Evolutionary conservation across 2,113 vertebrate species (phyloP).

Genomic region (Nanorana parkeri): DNA sequence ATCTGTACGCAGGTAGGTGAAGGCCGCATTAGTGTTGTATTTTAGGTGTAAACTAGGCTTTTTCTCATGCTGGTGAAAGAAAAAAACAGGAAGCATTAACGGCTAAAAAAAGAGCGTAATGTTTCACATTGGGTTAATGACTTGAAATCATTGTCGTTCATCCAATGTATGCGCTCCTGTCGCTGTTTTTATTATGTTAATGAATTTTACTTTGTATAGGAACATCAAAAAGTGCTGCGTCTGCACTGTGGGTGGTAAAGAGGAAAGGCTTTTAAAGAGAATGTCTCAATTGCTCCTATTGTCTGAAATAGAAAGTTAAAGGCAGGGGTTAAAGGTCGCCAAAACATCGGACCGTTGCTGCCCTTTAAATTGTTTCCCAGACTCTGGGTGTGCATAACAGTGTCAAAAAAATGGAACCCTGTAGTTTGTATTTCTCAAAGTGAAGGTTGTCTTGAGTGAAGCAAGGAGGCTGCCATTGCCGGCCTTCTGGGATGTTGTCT

Average conservation of each 20-base stretch:
- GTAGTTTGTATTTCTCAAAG: too few relatives aligned
- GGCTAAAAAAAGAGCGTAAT: background rate
- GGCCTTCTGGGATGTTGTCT: too few relatives aligned
- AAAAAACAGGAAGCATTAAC: background rate
- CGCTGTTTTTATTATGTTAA: background rate
- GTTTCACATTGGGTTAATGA: background rate
- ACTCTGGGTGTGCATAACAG: too few relatives aligned
- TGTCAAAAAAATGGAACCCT: too few relatives aligned
- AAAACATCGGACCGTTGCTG: too few relatives aligned
- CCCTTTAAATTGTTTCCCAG: too few relatives aligned
- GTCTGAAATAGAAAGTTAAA: too few relatives aligned
- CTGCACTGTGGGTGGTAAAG: background rate
- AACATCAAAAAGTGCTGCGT: background rate
- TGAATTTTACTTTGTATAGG: background rate
- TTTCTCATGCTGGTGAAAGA: background rate
- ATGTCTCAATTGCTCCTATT: too few relatives aligned
- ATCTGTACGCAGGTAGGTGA: conserved; percentile 5
- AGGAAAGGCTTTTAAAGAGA: too few relatives aligned
- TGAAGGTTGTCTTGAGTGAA: too few relatives aligned
- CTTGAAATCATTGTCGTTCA: background rate
- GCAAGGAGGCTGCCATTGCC: too few relatives aligned
- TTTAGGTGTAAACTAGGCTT: conserved; percentile 11
- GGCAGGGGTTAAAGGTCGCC: too few relatives aligned
- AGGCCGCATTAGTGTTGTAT: conserved; percentile 1
- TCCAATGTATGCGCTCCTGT: background rate